A percentile compares a stretch with the other conserved stretches of the same genome.
These are phyloP conservation scores for Paralichthys olivaceus DNA, from an alignment of 2,113 vertebrate species.

Conservation along the genomic window DNA sequence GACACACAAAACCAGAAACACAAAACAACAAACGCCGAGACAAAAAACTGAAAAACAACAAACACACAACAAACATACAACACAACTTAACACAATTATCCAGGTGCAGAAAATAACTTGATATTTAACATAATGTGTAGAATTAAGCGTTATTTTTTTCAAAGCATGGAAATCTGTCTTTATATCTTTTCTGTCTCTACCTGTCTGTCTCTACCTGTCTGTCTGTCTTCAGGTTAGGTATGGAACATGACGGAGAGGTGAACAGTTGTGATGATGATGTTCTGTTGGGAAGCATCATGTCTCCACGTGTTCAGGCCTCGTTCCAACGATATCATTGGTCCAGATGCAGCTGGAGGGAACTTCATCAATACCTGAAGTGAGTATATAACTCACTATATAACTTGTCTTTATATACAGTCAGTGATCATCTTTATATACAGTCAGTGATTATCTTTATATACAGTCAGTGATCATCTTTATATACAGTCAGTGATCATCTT, in stretches of 20 bases:
- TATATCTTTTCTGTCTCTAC: background rate
- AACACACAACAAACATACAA: too few relatives aligned
- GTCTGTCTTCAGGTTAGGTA: slow-evolving; percentile 86
- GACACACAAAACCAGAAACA: slow-evolving; percentile 51
- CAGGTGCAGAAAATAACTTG: too few relatives aligned
- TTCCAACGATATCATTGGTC: slow-evolving; percentile 99
- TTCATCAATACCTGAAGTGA: slow-evolving; percentile 91
- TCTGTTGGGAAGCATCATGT: slow-evolving; percentile 96
- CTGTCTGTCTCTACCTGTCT: background rate
- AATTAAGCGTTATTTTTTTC: background rate
- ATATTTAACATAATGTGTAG: too few relatives aligned
- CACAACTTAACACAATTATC: too few relatives aligned
- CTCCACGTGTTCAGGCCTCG: slow-evolving; percentile 92
- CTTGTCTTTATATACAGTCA: too few relatives aligned
- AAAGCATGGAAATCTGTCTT: too few relatives aligned
- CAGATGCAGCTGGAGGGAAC: slow-evolving; percentile 94
- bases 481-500: too few relatives aligned
- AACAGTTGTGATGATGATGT: slow-evolving; percentile 94
- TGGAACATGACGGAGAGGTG: slow-evolving; percentile 95
- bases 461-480: too few relatives aligned
- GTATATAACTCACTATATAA: slow-evolving; percentile 1
- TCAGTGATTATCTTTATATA: too few relatives aligned
- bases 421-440: background rate
- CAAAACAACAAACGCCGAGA: too few relatives aligned
- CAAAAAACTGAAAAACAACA: too few relatives aligned